A percentile compares a stretch with the other conserved stretches of the same genome.
Conservation (phyloP, 1,140 invertebrate species). For the Argopecten irradians region DNA sequence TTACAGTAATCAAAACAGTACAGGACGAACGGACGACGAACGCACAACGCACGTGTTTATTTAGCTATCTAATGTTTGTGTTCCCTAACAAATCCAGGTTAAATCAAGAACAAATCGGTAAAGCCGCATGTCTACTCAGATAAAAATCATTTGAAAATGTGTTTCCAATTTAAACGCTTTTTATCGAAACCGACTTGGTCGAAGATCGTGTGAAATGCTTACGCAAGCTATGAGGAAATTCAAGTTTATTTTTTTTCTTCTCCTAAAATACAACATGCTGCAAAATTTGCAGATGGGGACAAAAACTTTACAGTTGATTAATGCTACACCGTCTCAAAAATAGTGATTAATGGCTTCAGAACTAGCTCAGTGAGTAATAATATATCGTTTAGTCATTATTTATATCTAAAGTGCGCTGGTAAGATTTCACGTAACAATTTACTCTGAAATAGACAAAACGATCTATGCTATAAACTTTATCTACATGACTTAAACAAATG, state of each 20-base stretch:
- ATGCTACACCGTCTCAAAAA: background rate
- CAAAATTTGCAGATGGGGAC: no score
- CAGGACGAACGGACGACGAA: background rate
- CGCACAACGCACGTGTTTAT: background rate
- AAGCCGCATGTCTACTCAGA: background rate
- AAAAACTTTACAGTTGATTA: background rate
- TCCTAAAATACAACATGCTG: no score
- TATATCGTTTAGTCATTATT: background rate
- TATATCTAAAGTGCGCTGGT: background rate
- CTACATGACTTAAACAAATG: background rate
- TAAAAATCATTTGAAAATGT: background rate
- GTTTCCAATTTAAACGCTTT: background rate
- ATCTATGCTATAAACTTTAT: background rate
- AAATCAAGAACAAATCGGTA: background rate
- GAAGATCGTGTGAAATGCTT: background rate
- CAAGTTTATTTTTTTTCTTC: background rate
- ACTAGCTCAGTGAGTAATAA: background rate
- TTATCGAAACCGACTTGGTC: background rate
- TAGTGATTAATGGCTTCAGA: background rate
- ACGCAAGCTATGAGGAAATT: background rate
- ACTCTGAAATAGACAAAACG: background rate
- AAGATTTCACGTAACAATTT: background rate
- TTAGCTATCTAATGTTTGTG: background rate
- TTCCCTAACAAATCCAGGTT: conserved; percentile 14
- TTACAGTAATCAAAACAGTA: background rate